Base-by-base conservation (phyloP, 1,140 invertebrate genomes). In the Tetramorium simillimum region DNA sequence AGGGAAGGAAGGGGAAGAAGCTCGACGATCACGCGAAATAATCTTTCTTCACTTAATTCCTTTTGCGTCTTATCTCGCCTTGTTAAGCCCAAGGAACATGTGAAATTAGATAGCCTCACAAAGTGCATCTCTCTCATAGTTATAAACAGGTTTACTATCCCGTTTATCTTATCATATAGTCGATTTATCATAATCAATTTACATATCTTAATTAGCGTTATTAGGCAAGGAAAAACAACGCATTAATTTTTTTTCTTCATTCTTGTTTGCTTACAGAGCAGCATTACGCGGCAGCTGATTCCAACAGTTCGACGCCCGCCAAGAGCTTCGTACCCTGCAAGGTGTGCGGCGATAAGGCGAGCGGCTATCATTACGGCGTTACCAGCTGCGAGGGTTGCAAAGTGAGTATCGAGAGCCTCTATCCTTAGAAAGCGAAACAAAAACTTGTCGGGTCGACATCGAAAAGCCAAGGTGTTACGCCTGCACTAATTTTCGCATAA, bases 311-410 rank as follows among this genome's bases (percentile, higher is more conserved):
- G 73, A 97, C 96, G 69, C 96, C 97, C 9, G 96, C 96, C 85
- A 99, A 98, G 94, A 97, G 98, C 65, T 99, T 98, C 95, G 98
- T 99, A 88, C 97, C 98, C 51, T 99, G 99, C 96, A 98, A 99
- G 94, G 99, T 99, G 73, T 99, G 99, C 95, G 99, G 99, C 60
- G 99, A 99, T 96, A 99, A 99, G 94, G 99, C 99, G 70, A 99
- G 98, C 85, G 99, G 99, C 51, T 99, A 99, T 95, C 99, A 99
- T 96, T 99, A 99, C 97, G 99, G 99, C 53, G 99, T 99, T 82
- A 99, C 99, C 92, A 99, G 99, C 85, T 99, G 99, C 95, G 99
- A 99, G 96, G 99, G 99, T 92, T 99, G 99, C 96, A 99, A 99
- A 97, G 99, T 99, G 96, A 97, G 97, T 95, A 86, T 86, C 10